Evolutionary conservation across 1,140 invertebrate genomes (phyloP), one percentile per base, ranked within the genome.

Genomic region (Lanistes nyassanus): DNA sequence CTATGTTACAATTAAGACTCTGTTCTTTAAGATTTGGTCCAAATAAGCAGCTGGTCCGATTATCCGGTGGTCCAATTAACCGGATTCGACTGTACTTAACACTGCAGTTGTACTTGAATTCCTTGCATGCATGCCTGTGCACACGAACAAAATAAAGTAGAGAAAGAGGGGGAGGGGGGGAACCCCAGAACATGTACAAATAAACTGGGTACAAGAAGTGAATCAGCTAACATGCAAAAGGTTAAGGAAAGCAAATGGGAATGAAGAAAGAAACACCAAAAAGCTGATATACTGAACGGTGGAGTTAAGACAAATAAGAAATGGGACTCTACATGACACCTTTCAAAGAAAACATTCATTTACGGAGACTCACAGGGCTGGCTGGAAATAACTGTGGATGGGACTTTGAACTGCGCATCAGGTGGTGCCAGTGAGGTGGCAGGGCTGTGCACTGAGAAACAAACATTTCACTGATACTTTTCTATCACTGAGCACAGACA

Each of bases 381-480:
- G 56, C 53, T 70, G 23, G 68, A 55, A 26, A 70, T 51, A 36
- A 56, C 60, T n/a, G 70, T 51, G 21, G 67, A 72, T 7, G 70
- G 70, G 16, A 72, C 56, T 62, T 72, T 72, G 70, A 72, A 72
- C 23, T 58, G 70, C 23, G 55, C 70, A 29, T 72, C 70, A 6
- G 26, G 5, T 19, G 55, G 29, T 58, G 29, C 68, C 29, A 31
- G 2, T 36, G 65, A 67, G 36, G 34, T 37, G 23, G 31, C 37
- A 74, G 23, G 58, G 3, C 58, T 29, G n/a, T 47, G 37, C 23
- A 23, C 62, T 26, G 42, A 26, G 16, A 34, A 64, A 47, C 23
- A 55, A 36, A 74, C 29, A 51, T 26, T 34, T 31, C 39, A 69
- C 26, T 53, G 42, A 26, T 55, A 53, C 23, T 16, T 55, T 55